Evolutionary conservation across 2,113 vertebrate species (phyloP).

Genomic region (Thryonomys swinderianus): DNA sequence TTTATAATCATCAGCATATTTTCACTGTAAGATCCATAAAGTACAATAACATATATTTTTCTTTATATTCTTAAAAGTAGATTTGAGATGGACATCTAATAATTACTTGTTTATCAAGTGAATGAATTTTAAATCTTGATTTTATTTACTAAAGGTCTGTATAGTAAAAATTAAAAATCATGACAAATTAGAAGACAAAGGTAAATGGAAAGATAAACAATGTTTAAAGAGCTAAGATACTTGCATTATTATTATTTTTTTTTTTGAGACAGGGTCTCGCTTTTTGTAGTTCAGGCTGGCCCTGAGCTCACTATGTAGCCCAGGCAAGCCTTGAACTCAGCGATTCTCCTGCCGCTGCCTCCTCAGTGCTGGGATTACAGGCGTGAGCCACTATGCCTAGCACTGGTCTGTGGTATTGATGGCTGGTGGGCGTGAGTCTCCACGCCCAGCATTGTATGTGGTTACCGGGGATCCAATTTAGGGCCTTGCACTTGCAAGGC

Average conservation of each 20-base stretch:
- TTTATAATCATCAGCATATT: neutral
- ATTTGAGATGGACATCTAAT: neutral
- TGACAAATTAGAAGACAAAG: neutral
- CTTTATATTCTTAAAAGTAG: neutral
- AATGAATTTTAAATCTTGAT: conserved; percentile 9
- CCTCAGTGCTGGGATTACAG: too few species aligned
- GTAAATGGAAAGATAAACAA: neutral
- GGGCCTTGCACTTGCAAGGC: too few species aligned
- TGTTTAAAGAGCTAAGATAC: neutral
- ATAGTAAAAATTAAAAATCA: neutral
- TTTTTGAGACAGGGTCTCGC: too few species aligned
- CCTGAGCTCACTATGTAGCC: too few species aligned
- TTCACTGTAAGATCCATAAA: neutral
- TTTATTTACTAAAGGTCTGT: neutral
- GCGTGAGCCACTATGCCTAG: too few species aligned
- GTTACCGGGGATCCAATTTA: too few species aligned
- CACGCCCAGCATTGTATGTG: too few species aligned
- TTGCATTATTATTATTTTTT: neutral
- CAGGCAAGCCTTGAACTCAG: too few species aligned
- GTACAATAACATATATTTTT: neutral
- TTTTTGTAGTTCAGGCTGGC: too few species aligned
- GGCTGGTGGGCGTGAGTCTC: too few species aligned
- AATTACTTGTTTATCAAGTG: neutral
- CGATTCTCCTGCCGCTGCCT: too few species aligned
- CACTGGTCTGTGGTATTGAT: too few species aligned